Evolutionary conservation across 2,888 invertebrate genomes (phyloP).

Genomic region (Oscheius sp.): DNA sequence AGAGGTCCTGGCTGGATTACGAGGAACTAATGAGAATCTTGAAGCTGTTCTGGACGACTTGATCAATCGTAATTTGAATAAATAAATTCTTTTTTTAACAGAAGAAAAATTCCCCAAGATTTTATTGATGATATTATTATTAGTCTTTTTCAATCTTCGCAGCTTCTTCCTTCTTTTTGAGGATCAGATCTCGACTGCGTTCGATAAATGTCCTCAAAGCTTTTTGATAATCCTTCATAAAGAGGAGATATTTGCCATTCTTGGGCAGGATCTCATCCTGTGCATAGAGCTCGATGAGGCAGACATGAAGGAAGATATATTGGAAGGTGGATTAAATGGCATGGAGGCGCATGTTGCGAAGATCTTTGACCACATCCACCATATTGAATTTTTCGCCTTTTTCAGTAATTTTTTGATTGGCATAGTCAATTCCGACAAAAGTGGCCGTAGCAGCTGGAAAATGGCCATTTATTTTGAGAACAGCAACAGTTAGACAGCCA

Average conservation of each 20-base stretch:
- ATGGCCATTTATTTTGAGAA: too few species aligned
- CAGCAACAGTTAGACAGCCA: too few species aligned
- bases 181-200: background rate
- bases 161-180: too few species aligned
- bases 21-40: slow-evolving; percentile 67
- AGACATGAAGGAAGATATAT: slow-evolving; percentile 35
- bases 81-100: background rate
- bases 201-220: background rate
- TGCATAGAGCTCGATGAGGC: slow-evolving; percentile 29
- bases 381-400: background rate
- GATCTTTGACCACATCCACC: slow-evolving; percentile 22
- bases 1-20: slow-evolving; percentile 60
- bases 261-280: slow-evolving; percentile 5
- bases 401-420: slow-evolving; percentile 11
- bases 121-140: too few species aligned
- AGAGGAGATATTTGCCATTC: background rate
- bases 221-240: background rate
- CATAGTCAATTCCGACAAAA: slow-evolving; percentile 41
- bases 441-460: slow-evolving; percentile 56
- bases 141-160: too few species aligned
- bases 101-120: too few species aligned
- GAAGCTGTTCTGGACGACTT: slow-evolving; percentile 66
- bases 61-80: slow-evolving; percentile 55
- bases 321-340: slow-evolving; percentile 28
- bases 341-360: slow-evolving; percentile 17